Base-by-base conservation (phyloP, 2,113 vertebrate genomes). In the Chloropsis cyanopogon region DNA sequence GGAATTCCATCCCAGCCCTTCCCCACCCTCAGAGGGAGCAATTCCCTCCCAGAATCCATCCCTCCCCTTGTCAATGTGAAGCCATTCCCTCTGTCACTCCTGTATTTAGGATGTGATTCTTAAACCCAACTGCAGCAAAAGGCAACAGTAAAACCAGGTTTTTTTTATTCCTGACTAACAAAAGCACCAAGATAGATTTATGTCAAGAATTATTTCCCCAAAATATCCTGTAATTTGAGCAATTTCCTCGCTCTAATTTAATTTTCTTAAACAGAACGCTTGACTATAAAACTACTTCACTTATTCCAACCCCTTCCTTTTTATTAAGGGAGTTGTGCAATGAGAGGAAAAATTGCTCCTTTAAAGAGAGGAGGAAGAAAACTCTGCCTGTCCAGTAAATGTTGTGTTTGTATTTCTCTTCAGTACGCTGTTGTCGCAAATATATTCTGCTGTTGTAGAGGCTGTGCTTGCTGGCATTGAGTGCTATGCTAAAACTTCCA, bases 391-490 rank as follows among this genome's bases (percentile, higher is more conserved):
- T 92, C 41, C 65, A 95, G 95, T 97, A 95, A 94, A 95, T 82
- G 79, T 86, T 96, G 76, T 96, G 94, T 96, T 96, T 96, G 92
- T 94, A 90, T 98, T 83, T 97, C 95, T 97, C 96, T 97, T 91
- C 95, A 98, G 98, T 96, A 98, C 97, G 94, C 97, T 99, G 77
- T 97, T 99, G 96, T 99, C 99, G 46, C 98, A 99, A 97, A 98
- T 99, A 73, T 99, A 99, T 97, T 98, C 98, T 88, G 98, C 99
- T 96, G 98, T 98, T 85, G 97, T 99, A 95, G 98, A 99, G 95
- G 98, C 98, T 81, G 99, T 99, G 86, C 97, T 99, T 91, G 98
- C 98, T 86, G 99, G 98, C 96, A 99, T 99, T 96, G 98, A 98
- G 96, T 98, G 98, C 96, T 99, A 98, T 96, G 98, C 98, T 92